Percentiles rank a stretch among this genome's conserved stretches.
Evolutionary conservation across 2,797 vertebrate species (phyloP).

Genomic region (Morelia viridis): DNA sequence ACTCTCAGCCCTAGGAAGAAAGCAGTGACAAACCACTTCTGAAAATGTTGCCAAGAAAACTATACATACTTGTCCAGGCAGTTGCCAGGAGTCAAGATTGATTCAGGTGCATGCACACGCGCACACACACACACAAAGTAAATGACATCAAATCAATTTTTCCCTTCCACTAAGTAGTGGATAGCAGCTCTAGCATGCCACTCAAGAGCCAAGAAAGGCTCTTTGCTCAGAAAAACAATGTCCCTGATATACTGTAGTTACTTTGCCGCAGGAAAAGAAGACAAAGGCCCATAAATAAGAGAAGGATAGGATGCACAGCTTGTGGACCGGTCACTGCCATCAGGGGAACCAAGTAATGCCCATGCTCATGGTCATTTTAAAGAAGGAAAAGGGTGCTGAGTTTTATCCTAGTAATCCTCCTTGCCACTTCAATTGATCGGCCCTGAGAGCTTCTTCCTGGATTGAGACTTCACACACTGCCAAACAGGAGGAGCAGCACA

Average conservation of each 20-base stretch:
- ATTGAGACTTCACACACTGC: background rate
- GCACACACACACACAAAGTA: background rate
- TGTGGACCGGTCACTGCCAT: background rate
- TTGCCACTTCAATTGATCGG: background rate
- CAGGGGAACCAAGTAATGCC: conserved; percentile 8
- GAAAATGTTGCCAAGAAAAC: too few relatives aligned
- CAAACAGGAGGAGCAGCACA: conserved; percentile 2
- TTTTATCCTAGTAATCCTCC: conserved; percentile 2
- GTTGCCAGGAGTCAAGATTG: background rate
- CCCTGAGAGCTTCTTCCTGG: background rate
- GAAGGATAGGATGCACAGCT: conserved; percentile 13
- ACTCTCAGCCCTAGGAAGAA: background rate
- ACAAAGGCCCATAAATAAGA: background rate
- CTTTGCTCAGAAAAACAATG: too few relatives aligned
- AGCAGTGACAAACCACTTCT: background rate
- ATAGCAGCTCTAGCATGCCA: background rate
- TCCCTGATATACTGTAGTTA: conserved; percentile 14
- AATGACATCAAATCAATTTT: background rate
- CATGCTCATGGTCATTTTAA: background rate
- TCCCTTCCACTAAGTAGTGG: background rate
- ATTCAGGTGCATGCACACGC: background rate
- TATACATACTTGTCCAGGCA: background rate
- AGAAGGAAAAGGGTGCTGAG: conserved; percentile 7
- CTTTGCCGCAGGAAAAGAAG: conserved; percentile 29
- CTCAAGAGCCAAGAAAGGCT: background rate